These are phyloP conservation scores for Glossosoma conforme DNA, from an alignment of 1,140 invertebrate genomes.

Conservation along the genomic window DNA sequence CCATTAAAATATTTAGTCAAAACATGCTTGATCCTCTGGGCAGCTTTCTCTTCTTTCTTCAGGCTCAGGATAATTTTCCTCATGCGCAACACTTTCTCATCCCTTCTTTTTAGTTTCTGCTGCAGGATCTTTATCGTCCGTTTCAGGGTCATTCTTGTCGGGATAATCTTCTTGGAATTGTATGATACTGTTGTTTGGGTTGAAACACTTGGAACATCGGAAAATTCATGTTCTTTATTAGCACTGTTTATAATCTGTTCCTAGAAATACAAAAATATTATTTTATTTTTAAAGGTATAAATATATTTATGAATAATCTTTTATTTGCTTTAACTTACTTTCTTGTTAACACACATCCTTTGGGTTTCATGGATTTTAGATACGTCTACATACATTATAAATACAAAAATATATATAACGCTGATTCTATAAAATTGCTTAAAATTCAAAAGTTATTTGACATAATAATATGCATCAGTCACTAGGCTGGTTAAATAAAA, in stretches of 20 bases:
- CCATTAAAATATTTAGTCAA: conserved; percentile 20
- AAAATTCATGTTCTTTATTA: neutral
- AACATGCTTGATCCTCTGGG: conserved; percentile 8
- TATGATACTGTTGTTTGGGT: conserved; percentile 5
- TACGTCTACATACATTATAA: no score
- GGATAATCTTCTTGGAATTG: neutral
- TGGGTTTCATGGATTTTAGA: no score
- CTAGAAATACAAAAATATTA: neutral
- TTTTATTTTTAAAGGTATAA: no score
- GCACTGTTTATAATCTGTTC: neutral
- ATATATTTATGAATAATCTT: no score
- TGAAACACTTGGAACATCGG: neutral
- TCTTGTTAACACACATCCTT: no score
- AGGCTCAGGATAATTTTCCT: conserved; percentile 2
- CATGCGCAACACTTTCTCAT: conserved; percentile 12
- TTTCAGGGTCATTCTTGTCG: neutral
- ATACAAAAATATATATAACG: no score
- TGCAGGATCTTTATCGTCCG: conserved; percentile 12
- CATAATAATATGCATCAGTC: no score
- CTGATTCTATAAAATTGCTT: no score
- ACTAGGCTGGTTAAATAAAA: no score
- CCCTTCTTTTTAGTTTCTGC: conserved; percentile 15
- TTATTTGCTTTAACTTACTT: no score
- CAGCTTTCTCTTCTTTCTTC: conserved; percentile 8
- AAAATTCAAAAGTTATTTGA: no score